Conservation (phyloP, 2,113 vertebrate species). For the Polypterus senegalus region DNA sequence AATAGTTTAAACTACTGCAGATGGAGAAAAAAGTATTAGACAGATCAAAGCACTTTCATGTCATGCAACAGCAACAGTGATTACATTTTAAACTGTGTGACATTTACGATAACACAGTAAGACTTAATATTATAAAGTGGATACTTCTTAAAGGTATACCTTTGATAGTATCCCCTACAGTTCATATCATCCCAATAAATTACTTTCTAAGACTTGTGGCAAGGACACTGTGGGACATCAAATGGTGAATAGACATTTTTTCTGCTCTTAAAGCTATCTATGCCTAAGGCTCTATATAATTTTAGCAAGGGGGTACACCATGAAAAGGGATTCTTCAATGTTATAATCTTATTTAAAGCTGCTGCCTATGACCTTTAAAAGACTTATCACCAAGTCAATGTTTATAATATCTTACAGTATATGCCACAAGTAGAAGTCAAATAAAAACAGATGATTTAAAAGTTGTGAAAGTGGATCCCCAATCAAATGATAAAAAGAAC, state of each 20-base stretch:
- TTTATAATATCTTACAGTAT: not conserved
- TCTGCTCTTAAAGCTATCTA: not conserved
- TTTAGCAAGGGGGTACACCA: not conserved
- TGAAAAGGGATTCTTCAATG: not conserved
- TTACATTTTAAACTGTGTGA: constrained; percentile 7
- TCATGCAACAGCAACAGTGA: not conserved
- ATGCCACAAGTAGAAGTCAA: not conserved
- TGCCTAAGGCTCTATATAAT: not conserved
- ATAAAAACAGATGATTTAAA: no score
- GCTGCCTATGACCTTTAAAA: constrained; percentile 1
- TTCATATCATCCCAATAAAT: constrained; percentile 3
- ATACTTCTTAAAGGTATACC: not conserved
- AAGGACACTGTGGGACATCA: not conserved
- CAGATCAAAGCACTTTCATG: constrained; percentile 4
- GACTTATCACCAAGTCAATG: not conserved
- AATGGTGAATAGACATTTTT: constrained; percentile 1
- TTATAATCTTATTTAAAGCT: not conserved
- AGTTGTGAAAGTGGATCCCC: no score
- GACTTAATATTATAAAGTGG: constrained; percentile 4
- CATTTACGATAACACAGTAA: constrained; percentile 3
- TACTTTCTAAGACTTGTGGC: not conserved
- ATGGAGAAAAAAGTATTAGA: not conserved
- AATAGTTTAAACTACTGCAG: not conserved
- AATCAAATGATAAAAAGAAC: no score
- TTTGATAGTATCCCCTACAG: constrained; percentile 6